Evolutionary conservation across 2,797 vertebrate species (phyloP).

Genomic region (Siniperca obscura): DNA sequence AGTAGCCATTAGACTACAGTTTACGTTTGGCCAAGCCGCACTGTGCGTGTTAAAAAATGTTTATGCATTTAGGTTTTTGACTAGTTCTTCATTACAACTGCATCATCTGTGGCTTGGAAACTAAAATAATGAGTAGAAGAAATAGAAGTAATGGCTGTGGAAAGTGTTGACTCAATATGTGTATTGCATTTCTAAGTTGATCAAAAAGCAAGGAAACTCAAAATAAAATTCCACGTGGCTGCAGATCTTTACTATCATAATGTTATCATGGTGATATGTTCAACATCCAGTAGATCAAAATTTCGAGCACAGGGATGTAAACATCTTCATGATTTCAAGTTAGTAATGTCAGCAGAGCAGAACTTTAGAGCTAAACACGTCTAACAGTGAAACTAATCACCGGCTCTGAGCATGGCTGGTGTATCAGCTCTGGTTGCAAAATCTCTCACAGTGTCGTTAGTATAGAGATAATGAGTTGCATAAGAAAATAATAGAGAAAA

Average conservation of each 20-base stretch:
- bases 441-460: conserved; percentile 8
- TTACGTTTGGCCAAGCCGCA: background rate
- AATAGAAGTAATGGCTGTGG: conserved; percentile 5
- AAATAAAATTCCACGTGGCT: background rate
- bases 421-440: conserved; percentile 12
- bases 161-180: conserved; percentile 19
- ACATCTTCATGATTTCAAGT: background rate
- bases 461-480: conserved; percentile 14
- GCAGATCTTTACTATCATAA: background rate
- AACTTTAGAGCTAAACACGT: conserved; percentile 8
- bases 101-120: conserved; percentile 15
- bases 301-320: background rate
- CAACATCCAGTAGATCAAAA: background rate
- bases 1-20: conserved; percentile 3
- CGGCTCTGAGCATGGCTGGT: background rate
- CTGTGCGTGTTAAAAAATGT: conserved; percentile 14
- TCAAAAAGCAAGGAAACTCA: background rate
- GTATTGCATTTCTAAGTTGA: background rate
- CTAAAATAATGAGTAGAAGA: conserved; percentile 19
- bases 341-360: background rate
- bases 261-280: background rate
- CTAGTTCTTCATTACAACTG: background rate
- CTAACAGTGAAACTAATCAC: conserved; percentile 18
- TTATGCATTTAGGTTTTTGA: conserved; percentile 6
- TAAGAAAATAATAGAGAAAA: conserved; percentile 7